Evolutionary conservation across 1,140 invertebrate genomes (phyloP), one percentile per base, ranked within the genome.

Genomic region (Teleopsis dalmanni): DNA sequence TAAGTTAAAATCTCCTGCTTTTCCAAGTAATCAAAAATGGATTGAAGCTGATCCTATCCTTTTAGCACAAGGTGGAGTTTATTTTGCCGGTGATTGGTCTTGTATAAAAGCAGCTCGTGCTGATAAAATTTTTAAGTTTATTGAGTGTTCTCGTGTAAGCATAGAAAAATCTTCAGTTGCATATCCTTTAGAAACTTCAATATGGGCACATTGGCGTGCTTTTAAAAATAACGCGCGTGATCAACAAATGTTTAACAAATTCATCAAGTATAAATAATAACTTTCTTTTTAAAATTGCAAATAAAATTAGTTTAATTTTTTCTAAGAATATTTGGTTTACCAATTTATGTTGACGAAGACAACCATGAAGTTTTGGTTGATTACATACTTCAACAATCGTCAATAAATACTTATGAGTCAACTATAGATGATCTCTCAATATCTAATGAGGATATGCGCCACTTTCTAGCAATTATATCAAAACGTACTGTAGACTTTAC

Each of bases 131-230:
- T 52, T 49, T 11, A 44, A 52, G 21, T 19, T 27, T 18, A 50
- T 69, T 5, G 65, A 69, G 34, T 64, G 61, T 11, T 57, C 58
- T 13, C 27, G 33, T 0, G 55, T 69, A 11, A 34, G 56, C 0
- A 25, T 62, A 16, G 51, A 58, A 0, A 51, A 50, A 7, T 6
- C 51, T 6, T 42, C 56, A 4, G 31, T 9, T 6, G 48, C 50
- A 2, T 60, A 62, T 42, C 46, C 40, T 2, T 31, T 69, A 0
- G 54, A 62, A 14, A 43, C 62, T 3, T 56, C 65, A 5, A 52
- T 69, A 6, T 69, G 65, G 65, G 50, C 53, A 4, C 57, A 65
- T 36, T 68, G 64, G 64, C 59, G 56, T 47, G 58, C 60, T 0
- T 55, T 55, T 16, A 53, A 61, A 25, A 58, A 62, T 21, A 52